A percentile compares a stretch with the other conserved stretches of the same genome.
phyloP scores from a whole-genome alignment of 2,888 invertebrate genomes.

The Zaprionus lineosus region DNA sequence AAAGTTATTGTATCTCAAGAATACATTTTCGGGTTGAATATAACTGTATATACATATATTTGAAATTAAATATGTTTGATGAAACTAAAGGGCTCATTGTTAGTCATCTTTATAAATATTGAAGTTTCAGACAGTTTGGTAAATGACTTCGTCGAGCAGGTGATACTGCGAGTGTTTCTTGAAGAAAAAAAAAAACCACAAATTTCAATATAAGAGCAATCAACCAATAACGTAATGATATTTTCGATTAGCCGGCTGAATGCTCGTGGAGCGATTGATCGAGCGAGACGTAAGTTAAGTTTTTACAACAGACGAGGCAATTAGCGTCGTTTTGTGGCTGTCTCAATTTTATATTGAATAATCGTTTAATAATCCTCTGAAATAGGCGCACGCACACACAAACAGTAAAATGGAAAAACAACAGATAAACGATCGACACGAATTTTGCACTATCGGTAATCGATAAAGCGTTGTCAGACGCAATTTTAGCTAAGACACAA shows the following conservation, averaged over 20 bases:
- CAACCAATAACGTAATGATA: slow-evolving; percentile 38
- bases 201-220: slow-evolving; percentile 62
- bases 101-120: too few relatives aligned
- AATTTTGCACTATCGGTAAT: slow-evolving; percentile 20
- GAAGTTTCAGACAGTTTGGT: neutral
- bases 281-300: slow-evolving; percentile 36
- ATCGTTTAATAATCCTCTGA: slow-evolving; percentile 61
- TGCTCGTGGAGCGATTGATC: slow-evolving; percentile 20
- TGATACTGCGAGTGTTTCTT: too few relatives aligned
- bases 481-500: slow-evolving; percentile 14
- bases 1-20: too few relatives aligned
- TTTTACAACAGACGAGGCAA: slow-evolving; percentile 42
- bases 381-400: slow-evolving; percentile 16
- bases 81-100: too few relatives aligned
- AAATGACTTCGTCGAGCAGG: too few relatives aligned
- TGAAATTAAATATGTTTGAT: too few relatives aligned
- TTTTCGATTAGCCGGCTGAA: slow-evolving; percentile 52
- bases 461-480: slow-evolving; percentile 41
- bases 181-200: too few relatives aligned
- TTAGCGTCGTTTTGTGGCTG: slow-evolving; percentile 43
- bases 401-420: slow-evolving; percentile 12
- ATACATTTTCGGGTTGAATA: neutral
- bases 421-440: slow-evolving; percentile 54
- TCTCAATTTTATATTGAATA: slow-evolving; percentile 53
- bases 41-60: too few relatives aligned